These are phyloP conservation scores for Corynorhinus townsendii DNA, from an alignment of 2,113 vertebrate genomes.

Conservation along the genomic window DNA sequence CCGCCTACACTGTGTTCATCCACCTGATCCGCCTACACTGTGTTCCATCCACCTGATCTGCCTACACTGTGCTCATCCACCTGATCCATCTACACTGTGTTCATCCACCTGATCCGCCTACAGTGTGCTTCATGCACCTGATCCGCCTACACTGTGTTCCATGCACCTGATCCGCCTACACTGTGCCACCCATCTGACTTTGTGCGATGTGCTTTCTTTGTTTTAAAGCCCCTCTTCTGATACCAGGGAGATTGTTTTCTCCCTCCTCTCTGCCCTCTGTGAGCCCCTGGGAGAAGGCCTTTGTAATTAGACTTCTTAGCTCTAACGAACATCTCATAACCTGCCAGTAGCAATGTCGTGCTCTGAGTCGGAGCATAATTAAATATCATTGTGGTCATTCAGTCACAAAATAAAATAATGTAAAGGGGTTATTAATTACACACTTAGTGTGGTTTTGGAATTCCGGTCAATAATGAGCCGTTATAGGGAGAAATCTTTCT, in stretches of 20 bases:
- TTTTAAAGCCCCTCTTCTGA: background rate
- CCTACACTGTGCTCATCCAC: background rate
- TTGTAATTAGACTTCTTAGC: constrained; percentile 49
- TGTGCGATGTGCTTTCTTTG: constrained; percentile 12
- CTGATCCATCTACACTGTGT: no score
- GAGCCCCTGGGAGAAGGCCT: constrained; percentile 29
- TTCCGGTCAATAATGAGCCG: constrained; percentile 35
- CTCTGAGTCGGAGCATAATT: constrained; percentile 1
- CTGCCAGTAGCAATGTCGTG: constrained; percentile 42
- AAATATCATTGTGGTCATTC: constrained; percentile 1
- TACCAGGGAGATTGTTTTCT: background rate
- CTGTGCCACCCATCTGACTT: background rate
- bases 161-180: no score
- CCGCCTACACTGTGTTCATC: no score
- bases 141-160: no score
- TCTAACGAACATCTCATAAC: constrained; percentile 57
- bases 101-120: no score
- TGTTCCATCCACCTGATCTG: background rate
- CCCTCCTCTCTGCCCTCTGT: background rate
- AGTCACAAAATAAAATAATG: constrained; percentile 20
- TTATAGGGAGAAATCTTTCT: background rate
- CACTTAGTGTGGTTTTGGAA: constrained; percentile 39
- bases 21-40: no score
- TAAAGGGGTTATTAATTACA: constrained; percentile 52
- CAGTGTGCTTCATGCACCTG: no score